Conservation (phyloP, 2,888 invertebrate genomes). For the Philereme transversata region DNA sequence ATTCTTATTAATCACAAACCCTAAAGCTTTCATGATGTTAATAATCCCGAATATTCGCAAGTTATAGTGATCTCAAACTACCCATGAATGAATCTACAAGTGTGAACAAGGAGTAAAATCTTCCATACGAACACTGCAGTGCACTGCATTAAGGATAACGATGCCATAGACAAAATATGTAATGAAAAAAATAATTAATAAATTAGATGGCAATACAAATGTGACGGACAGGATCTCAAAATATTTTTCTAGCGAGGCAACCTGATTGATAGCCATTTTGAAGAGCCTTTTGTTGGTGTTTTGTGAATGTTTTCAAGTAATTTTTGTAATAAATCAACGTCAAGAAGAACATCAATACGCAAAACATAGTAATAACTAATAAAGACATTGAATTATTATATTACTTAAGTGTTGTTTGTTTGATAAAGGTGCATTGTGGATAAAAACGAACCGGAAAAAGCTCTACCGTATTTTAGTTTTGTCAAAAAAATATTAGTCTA, state of each 20-base stretch:
- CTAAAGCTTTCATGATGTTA: too few relatives aligned
- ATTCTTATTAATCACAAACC: too few relatives aligned
- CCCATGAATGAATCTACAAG: too few relatives aligned
- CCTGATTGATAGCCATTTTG: slow-evolving; percentile 83
- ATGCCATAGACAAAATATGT: slow-evolving; percentile 57
- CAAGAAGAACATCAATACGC: slow-evolving; percentile 47
- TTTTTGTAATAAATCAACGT: slow-evolving; percentile 65
- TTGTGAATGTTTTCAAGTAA: slow-evolving; percentile 83
- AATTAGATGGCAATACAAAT: slow-evolving; percentile 76
- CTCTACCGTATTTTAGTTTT: slow-evolving; percentile 61
- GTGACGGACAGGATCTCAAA: slow-evolving; percentile 77
- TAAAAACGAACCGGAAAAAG: slow-evolving; percentile 76
- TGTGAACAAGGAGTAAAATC: too few relatives aligned
- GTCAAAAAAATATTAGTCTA: slow-evolving; percentile 47
- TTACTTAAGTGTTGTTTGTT: slow-evolving; percentile 62
- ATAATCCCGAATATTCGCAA: too few relatives aligned
- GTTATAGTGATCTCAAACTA: too few relatives aligned
- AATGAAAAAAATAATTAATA: slow-evolving; percentile 47
- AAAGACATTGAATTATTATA: slow-evolving; percentile 42
- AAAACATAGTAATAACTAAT: slow-evolving; percentile 44
- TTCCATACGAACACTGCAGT: too few relatives aligned
- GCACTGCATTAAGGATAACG: too few relatives aligned
- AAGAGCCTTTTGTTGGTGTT: slow-evolving; percentile 84
- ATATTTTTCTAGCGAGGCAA: slow-evolving; percentile 78
- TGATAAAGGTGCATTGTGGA: slow-evolving; percentile 67